Conservation (phyloP, 1,140 invertebrate genomes). For the Colletes latitarsis region DNA sequence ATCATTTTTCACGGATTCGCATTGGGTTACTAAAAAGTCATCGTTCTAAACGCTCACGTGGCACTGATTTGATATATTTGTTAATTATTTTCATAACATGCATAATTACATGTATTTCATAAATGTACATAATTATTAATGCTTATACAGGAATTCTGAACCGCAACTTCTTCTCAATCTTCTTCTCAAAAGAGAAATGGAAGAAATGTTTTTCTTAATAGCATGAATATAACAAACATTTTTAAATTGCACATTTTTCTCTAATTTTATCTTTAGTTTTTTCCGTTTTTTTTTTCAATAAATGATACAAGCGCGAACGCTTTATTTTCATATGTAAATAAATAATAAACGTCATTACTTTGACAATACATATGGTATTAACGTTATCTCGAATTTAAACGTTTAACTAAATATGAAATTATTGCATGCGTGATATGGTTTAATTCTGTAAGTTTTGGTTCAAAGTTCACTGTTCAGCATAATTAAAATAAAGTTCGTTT, state of each 20-base stretch:
- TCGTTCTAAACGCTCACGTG: slow-evolving; percentile 58
- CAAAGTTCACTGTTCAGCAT: slow-evolving; percentile 56
- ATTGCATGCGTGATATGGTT: not conserved
- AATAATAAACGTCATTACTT: slow-evolving; percentile 1
- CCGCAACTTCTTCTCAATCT: slow-evolving; percentile 52
- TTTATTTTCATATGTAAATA: slow-evolving; percentile 29
- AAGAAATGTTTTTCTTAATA: not conserved
- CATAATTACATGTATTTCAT: slow-evolving; percentile 40
- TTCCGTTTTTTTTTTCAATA: not conserved
- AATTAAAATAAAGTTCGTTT: slow-evolving; percentile 27
- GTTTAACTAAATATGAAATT: not conserved
- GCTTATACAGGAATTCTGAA: slow-evolving; percentile 56
- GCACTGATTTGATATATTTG: slow-evolving; percentile 62
- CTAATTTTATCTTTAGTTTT: not conserved
- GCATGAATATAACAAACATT: slow-evolving; percentile 1
- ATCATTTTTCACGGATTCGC: slow-evolving; percentile 16
- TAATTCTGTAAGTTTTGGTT: slow-evolving; percentile 45
- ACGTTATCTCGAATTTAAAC: not conserved
- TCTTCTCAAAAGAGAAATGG: slow-evolving; percentile 12
- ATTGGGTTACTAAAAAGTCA: slow-evolving; percentile 54
- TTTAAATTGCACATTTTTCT: slow-evolving; percentile 23
- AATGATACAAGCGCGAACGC: not conserved
- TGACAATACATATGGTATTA: not conserved
- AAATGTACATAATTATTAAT: slow-evolving; percentile 59
- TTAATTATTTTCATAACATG: slow-evolving; percentile 43